These are phyloP conservation scores for Chionomys nivalis DNA, from an alignment of 2,113 vertebrate species.

Conservation along the genomic window DNA sequence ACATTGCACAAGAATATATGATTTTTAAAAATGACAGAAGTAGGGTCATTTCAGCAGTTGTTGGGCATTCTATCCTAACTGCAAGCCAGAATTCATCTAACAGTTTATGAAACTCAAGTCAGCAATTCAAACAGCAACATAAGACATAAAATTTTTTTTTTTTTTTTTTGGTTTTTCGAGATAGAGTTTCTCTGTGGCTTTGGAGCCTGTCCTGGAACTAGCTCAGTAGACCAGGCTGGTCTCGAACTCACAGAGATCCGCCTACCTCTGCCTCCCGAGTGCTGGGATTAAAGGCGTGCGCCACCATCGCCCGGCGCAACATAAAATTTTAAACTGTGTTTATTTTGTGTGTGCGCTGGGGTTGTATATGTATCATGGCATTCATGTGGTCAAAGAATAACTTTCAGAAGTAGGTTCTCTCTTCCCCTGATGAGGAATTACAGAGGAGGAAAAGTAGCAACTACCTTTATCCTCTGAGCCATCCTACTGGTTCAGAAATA, in stretches of 20 bases:
- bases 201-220: too few relatives aligned
- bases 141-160: too few relatives aligned
- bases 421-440: neutral
- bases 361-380: neutral
- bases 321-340: neutral
- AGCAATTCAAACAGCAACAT: neutral
- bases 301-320: too few relatives aligned
- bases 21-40: neutral
- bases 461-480: neutral
- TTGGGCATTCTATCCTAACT: neutral
- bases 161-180: too few relatives aligned
- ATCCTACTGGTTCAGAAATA: neutral
- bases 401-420: neutral
- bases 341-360: neutral
- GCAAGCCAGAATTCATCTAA: neutral
- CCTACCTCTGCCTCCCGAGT: too few relatives aligned
- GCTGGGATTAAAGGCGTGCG: too few relatives aligned
- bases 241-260: too few relatives aligned
- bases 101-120: neutral
- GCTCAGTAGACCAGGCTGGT: too few relatives aligned
- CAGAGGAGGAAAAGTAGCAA: too few relatives aligned
- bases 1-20: neutral
- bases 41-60: neutral
- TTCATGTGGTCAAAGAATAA: neutral
- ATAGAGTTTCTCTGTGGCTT: too few relatives aligned